phyloP scores from a whole-genome alignment of 1,140 invertebrate species.

The Rhagoletis pomonella region DNA sequence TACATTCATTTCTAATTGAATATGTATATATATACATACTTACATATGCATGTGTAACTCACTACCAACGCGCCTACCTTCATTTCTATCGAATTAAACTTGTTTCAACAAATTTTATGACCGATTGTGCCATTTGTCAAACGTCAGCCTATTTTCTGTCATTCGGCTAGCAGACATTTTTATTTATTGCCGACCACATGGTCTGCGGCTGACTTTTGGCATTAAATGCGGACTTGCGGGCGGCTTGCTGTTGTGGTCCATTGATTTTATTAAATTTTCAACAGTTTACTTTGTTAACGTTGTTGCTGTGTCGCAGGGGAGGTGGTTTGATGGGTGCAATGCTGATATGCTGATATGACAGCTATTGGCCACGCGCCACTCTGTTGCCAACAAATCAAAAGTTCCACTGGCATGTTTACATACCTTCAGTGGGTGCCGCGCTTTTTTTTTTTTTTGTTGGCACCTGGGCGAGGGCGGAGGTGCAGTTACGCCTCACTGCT shows the following conservation, averaged over 20 bases:
- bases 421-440: no score
- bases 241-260: constrained; percentile 15
- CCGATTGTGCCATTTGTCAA: constrained; percentile 16
- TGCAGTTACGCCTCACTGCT: background rate
- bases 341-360: background rate
- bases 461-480: background rate
- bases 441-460: background rate
- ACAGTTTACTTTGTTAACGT: background rate
- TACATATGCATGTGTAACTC: background rate
- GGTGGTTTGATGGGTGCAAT: no score
- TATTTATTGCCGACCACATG: constrained; percentile 22
- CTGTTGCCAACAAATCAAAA: background rate
- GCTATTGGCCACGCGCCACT: background rate
- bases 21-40: background rate
- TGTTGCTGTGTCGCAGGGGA: background rate
- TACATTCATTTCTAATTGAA: background rate
- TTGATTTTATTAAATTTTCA: constrained; percentile 52
- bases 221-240: constrained; percentile 19
- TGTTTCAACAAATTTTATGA: constrained; percentile 2
- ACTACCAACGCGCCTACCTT: background rate
- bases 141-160: constrained; percentile 39
- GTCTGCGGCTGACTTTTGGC: constrained; percentile 27
- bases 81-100: background rate
- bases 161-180: background rate
- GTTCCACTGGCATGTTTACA: constrained; percentile 15